Conservation (phyloP, 2,888 invertebrate species). For the Marronus borbonicus region DNA sequence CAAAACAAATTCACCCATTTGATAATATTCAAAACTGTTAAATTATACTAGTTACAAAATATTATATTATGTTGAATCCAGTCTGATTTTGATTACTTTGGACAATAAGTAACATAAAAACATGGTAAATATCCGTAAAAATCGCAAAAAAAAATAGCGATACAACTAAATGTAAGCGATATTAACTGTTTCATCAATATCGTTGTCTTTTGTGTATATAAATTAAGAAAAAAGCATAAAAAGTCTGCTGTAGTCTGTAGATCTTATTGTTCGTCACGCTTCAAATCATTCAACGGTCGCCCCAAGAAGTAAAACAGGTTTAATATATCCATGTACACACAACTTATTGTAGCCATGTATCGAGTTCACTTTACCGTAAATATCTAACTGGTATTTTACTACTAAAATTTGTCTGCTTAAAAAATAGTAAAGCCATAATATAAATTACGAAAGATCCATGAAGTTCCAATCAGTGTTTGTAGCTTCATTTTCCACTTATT, state of each 20-base stretch:
- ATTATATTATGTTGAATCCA: neutral
- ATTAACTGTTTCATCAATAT: neutral
- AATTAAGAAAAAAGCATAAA: neutral
- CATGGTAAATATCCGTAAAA: neutral
- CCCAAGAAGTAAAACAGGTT: conserved; percentile 4
- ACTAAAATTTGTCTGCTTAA: neutral
- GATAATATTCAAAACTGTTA: too few species aligned
- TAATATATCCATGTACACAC: neutral
- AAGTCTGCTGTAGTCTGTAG: neutral
- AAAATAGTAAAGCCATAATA: neutral
- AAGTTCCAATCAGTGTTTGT: neutral
- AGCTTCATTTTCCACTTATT: neutral
- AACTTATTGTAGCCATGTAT: neutral
- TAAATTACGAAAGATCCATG: neutral
- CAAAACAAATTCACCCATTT: too few species aligned
- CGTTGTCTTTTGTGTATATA: too few species aligned
- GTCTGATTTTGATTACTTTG: neutral
- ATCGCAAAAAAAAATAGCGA: neutral
- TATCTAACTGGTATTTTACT: neutral
- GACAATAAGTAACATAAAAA: too few species aligned
- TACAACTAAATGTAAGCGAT: neutral
- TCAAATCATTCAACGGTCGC: too few species aligned
- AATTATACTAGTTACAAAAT: neutral
- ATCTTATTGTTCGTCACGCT: neutral
- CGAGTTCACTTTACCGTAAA: neutral